phyloP scores from a whole-genome alignment of 2,888 invertebrate genomes.

The Rhagonycha lutea region DNA sequence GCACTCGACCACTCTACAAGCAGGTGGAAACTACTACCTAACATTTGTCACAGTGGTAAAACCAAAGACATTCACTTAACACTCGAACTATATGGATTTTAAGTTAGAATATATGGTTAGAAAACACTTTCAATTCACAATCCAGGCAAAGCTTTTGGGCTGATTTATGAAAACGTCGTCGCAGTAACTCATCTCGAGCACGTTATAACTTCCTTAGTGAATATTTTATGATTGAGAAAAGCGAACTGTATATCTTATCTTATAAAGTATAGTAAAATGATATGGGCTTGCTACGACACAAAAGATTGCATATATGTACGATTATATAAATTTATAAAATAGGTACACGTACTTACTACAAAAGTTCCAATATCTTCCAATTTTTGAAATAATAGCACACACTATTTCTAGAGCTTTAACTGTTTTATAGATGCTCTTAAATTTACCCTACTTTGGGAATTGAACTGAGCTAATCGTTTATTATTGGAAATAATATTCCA shows the following conservation, averaged over 20 bases:
- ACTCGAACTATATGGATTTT: conserved; percentile 20
- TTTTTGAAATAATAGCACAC: background rate
- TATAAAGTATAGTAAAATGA: conserved; percentile 19
- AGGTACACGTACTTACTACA: background rate
- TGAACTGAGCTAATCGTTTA: background rate
- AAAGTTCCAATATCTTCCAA: background rate
- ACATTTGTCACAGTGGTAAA: conserved; percentile 24
- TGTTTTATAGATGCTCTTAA: background rate
- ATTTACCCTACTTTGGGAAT: background rate
- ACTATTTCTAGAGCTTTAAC: background rate
- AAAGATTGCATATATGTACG: conserved; percentile 6
- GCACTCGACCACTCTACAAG: conserved; percentile 20
- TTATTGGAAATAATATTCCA: background rate
- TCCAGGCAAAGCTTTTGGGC: conserved; percentile 33
- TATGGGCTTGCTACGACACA: conserved; percentile 17
- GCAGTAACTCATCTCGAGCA: conserved; percentile 43
- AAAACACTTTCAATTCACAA: conserved; percentile 33
- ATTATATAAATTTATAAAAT: background rate
- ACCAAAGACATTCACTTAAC: conserved; percentile 11
- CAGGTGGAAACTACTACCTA: conserved; percentile 28
- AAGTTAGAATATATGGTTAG: conserved; percentile 31
- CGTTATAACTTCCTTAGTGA: conserved; percentile 46
- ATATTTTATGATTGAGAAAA: conserved; percentile 45
- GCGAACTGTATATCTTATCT: conserved; percentile 25
- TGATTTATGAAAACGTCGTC: conserved; percentile 45